A percentile compares a stretch with the other conserved stretches of the same genome.
phyloP scores from a whole-genome alignment of 2,888 invertebrate species.

The Diaperis boleti region DNA sequence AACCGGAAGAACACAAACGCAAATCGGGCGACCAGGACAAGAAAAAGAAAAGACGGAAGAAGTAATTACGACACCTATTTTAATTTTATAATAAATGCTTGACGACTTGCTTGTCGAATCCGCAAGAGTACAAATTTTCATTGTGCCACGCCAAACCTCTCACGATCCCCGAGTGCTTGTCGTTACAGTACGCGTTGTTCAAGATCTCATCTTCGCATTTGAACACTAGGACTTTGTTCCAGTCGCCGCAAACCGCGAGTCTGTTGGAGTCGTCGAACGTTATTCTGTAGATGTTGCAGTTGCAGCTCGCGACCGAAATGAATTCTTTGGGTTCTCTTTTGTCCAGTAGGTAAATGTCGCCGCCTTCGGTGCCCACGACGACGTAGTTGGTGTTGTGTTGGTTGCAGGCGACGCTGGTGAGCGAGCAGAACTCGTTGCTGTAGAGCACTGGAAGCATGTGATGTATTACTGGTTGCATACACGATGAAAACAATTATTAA shows the following conservation, averaged over 20 bases:
- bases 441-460: slow-evolving; percentile 62
- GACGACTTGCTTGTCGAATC: slow-evolving; percentile 70
- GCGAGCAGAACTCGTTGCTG: slow-evolving; percentile 62
- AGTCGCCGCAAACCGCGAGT: slow-evolving; percentile 68
- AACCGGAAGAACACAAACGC: slow-evolving; percentile 44
- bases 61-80: slow-evolving; percentile 17
- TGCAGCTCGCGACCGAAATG: slow-evolving; percentile 57
- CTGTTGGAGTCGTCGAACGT: slow-evolving; percentile 63
- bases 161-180: slow-evolving; percentile 69
- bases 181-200: slow-evolving; percentile 64
- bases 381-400: slow-evolving; percentile 64
- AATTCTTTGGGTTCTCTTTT: slow-evolving; percentile 64
- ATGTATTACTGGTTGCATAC: slow-evolving; percentile 4
- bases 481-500: slow-evolving; percentile 1
- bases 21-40: slow-evolving; percentile 23
- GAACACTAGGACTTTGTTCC: slow-evolving; percentile 64
- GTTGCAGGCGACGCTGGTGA: slow-evolving; percentile 66
- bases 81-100: slow-evolving; percentile 54
- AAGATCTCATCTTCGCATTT: slow-evolving; percentile 61
- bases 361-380: slow-evolving; percentile 68
- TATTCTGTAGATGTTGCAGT: slow-evolving; percentile 63
- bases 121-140: slow-evolving; percentile 69
- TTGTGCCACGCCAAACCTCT: slow-evolving; percentile 71
- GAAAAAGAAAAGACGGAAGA: slow-evolving; percentile 19
- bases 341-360: slow-evolving; percentile 69